Evolutionary conservation across 1,140 invertebrate genomes (phyloP).

Genomic region (Drosophila equinoxialis): DNA sequence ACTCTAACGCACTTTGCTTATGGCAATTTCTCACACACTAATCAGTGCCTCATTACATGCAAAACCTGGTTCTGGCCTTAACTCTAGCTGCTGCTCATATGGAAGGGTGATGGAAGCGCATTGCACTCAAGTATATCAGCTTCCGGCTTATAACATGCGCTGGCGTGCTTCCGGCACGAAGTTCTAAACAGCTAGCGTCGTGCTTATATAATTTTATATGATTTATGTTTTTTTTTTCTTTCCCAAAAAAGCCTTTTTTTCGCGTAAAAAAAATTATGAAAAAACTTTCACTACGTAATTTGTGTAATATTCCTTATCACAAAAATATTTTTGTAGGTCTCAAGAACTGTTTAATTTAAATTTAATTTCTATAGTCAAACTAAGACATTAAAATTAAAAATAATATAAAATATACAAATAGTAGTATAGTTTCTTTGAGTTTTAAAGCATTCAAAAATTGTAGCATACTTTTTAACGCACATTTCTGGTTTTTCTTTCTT

Average conservation of each 20-base stretch:
- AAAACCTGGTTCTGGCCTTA: conserved; percentile 19
- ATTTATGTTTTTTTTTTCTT: conserved; percentile 48
- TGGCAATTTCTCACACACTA: conserved; percentile 73
- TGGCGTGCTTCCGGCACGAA: conserved; percentile 74
- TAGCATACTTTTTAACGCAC: not conserved
- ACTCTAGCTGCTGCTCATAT: conserved; percentile 21
- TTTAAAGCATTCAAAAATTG: not conserved
- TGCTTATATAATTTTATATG: conserved; percentile 23
- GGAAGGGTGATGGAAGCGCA: conserved; percentile 14
- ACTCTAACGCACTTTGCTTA: conserved; percentile 6
- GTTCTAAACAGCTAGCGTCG: conserved; percentile 2
- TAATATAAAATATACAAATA: no score
- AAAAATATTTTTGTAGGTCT: not conserved
- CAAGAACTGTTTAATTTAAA: no score
- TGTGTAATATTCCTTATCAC: not conserved
- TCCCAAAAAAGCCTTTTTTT: not conserved
- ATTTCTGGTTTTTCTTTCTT: not conserved
- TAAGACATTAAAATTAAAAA: no score
- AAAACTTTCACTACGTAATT: not conserved
- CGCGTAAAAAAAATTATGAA: not conserved
- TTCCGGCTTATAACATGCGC: conserved; percentile 73
- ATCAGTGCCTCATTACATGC: conserved; percentile 80
- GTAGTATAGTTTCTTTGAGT: no score
- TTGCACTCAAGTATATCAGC: conserved; percentile 57
- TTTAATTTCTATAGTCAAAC: no score